These are phyloP conservation scores for Chauna torquata DNA, from an alignment of 2,113 vertebrate species.

Conservation along the genomic window DNA sequence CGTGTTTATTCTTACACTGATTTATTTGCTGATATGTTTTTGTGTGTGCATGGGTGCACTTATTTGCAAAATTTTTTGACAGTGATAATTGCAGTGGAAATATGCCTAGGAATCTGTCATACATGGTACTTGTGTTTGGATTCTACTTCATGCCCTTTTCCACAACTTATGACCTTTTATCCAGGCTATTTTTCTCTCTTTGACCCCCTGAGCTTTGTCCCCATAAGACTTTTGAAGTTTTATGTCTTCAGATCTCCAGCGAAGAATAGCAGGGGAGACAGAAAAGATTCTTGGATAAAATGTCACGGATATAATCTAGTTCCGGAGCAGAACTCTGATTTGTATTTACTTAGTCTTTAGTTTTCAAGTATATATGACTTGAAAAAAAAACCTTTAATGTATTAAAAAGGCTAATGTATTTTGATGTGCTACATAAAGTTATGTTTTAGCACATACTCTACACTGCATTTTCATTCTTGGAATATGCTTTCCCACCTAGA, in stretches of 20 bases:
- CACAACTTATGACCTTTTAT: slow-evolving; percentile 39
- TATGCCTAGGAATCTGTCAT: neutral
- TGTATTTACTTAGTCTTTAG: slow-evolving; percentile 12
- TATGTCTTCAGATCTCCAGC: slow-evolving; percentile 34
- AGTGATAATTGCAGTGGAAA: neutral
- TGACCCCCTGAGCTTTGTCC: slow-evolving; percentile 16
- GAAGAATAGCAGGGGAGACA: slow-evolving; percentile 37
- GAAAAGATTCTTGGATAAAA: slow-evolving; percentile 47
- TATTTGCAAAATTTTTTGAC: neutral
- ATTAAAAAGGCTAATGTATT: neutral
- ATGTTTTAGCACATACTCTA: neutral
- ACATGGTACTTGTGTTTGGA: neutral
- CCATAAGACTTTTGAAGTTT: slow-evolving; percentile 41
- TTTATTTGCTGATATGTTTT: neutral
- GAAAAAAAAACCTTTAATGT: neutral
- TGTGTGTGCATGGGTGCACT: neutral
- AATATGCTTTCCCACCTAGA: neutral
- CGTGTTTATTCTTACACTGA: neutral
- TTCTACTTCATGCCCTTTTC: slow-evolving; percentile 34
- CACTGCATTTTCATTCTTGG: neutral
- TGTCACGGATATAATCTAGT: slow-evolving; percentile 18
- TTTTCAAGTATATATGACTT: neutral
- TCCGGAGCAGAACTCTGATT: neutral
- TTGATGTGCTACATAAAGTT: neutral
- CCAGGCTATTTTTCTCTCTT: slow-evolving; percentile 7